Base-by-base conservation (phyloP, 2,113 vertebrate species). In the Tyto alba region DNA sequence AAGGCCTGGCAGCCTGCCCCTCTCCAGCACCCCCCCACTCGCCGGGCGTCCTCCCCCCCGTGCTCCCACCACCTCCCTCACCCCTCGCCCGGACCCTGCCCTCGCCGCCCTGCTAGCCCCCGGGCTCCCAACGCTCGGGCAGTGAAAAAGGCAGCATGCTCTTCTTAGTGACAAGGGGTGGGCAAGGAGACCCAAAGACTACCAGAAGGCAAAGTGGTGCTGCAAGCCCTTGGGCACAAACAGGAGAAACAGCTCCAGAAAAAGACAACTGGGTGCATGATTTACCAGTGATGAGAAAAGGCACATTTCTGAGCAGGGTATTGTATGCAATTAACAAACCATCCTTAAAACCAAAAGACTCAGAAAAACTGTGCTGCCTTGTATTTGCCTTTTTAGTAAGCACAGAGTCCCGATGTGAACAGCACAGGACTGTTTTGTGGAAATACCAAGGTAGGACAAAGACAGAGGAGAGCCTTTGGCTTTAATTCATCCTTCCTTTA, bases 231-330 rank as follows among this genome's bases (percentile, higher is more conserved):
- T 34, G 12, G 20, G 27, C 71, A 22, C 64, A 45, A 47, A 27
- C 3, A 2, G 30, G 30, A 47, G 45, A 77, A 45, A 11, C 21
- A 20, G 41, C 34, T 43, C 43, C 8, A 10, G n/a, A 22, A 16
- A 55, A 29, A 45, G 32, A 8, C 40, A 32, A 7, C 18, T 1
- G 4, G 17, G 36, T 3, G 8, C 4, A 1, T 6, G 11, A 11
- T 27, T 10, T 18, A 26, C 30, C n/a, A 19, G 16, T 2, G 16
- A 20, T 22, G 25, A 43, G 38, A 53, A 76, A 25, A 41, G 7
- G 10, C 20, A 2, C 9, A 12, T 30, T 71, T 71, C 48, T 29
- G 16, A 76, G 32, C 17, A 16, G 5, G 10, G 34, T 32, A 34
- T 3, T 17, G 47, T 11, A 16, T 5, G 6, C 19, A 34, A 41